Conservation (phyloP, 2,888 invertebrate species). For the Helobdella robusta region DNA sequence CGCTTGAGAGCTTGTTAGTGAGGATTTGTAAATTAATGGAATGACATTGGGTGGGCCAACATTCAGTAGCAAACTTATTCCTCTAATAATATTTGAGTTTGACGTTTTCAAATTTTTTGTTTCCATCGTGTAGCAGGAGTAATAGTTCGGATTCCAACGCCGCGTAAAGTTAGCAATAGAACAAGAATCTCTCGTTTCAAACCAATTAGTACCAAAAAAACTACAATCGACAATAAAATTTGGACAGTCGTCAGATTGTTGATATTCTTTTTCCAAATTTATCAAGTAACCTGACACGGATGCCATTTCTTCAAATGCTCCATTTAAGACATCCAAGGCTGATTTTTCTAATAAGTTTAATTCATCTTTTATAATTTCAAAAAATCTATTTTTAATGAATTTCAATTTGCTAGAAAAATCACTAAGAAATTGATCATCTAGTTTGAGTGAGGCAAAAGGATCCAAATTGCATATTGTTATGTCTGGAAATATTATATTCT, state of each 20-base stretch:
- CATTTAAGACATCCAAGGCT: too few species aligned
- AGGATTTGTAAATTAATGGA: not conserved
- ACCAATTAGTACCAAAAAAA: not conserved
- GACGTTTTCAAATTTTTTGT: conserved; percentile 4
- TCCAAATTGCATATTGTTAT: conserved; percentile 14
- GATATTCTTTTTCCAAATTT: too few species aligned
- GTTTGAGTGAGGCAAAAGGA: not conserved
- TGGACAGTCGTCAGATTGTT: not conserved
- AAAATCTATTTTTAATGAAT: too few species aligned
- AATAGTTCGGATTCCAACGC: conserved; percentile 11
- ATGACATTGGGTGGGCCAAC: not conserved
- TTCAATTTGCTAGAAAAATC: too few species aligned
- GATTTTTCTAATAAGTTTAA: too few species aligned
- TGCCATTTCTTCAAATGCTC: too few species aligned
- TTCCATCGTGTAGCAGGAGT: conserved; percentile 9
- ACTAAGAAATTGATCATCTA: too few species aligned
- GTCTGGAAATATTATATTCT: conserved; percentile 17
- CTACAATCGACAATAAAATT: not conserved
- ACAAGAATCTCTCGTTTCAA: not conserved
- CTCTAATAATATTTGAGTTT: not conserved
- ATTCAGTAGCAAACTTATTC: conserved; percentile 4
- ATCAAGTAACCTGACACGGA: too few species aligned
- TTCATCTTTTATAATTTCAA: too few species aligned
- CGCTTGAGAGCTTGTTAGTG: not conserved
- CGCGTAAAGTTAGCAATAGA: not conserved